Base-by-base conservation (phyloP, 2,113 vertebrate genomes). In the Saccopteryx bilineata region DNA sequence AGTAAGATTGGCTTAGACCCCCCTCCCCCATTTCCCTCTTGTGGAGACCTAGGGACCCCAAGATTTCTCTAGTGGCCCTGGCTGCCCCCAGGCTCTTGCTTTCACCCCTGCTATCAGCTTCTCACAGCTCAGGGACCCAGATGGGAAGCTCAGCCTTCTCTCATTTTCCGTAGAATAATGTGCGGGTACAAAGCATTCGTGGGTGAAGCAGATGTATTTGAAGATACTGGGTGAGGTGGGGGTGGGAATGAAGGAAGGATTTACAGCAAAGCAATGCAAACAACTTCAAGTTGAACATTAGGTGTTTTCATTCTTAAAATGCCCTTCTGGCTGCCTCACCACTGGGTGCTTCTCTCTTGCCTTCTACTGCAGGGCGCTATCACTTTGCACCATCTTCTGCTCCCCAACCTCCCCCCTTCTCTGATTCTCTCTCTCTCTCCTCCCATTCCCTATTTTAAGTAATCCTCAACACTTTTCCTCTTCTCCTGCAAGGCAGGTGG, bases 171-270 rank as follows among this genome's bases (percentile, higher is more conserved):
- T 10, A 31, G 80, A 75, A 66, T 18, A 52, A 46, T 12, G 31
- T 24, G 26, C 79, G 48, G 58, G 33, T 87, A 68, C n/a, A 14
- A 54, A 74, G 75, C 14, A 24, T 54, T 46, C 3, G 60, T 93
- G 87, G 69, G 95, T 69, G 89, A 93, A 54, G 66, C 83, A 91
- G n/a, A 75, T 94, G 87, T 65, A 74, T 94, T 71, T 87, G 80
- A 83, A 96, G 87, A 87, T 56, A 81, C 15, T 17, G 63, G 14
- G 21, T 86, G 48, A 69, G 74, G 63, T 8, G 31, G 91, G 54
- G 60, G 76, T 75, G 31, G 31, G 46, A 65, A 65, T 28, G 39
- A 85, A 90, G 80, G 68, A 54, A 84, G 76, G 50, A 14, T 65
- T 90, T 71, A 46, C 56, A 84, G 90, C 54, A 48, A 14, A 76